Conservation (phyloP, 2,113 vertebrate species). For the Percina caprodes region DNA sequence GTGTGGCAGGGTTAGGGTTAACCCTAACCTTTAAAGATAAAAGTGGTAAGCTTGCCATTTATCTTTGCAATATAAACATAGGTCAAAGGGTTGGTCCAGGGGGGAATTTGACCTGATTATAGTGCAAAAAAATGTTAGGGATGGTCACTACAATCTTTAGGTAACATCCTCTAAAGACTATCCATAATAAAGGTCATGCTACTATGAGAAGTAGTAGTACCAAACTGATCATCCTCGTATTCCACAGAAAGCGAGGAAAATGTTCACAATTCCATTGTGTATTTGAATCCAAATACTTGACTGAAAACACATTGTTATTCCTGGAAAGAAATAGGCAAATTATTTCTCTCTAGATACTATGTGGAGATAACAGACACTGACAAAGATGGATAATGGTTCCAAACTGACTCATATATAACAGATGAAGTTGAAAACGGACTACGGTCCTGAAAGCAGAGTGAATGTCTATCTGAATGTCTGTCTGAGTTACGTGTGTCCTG, state of each 20-base stretch:
- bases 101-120: background rate
- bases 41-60: background rate
- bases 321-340: constrained; percentile 7
- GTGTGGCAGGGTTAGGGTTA: too few relatives aligned
- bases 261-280: background rate
- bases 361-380: background rate
- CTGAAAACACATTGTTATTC: background rate
- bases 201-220: background rate
- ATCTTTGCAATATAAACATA: background rate
- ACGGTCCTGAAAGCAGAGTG: constrained; percentile 8
- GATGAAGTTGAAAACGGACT: constrained; percentile 18
- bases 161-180: background rate
- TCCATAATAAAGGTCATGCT: background rate
- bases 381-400: constrained; percentile 22
- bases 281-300: background rate
- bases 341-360: background rate
- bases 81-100: background rate
- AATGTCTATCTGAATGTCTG: too few relatives aligned
- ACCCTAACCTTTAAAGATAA: background rate
- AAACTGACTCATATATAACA: constrained; percentile 7
- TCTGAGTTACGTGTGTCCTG: constrained; percentile 18
- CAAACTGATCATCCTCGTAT: background rate
- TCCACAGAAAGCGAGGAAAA: background rate
- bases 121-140: background rate
- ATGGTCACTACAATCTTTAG: background rate